phyloP scores from a whole-genome alignment of 2,113 vertebrate genomes.

The Passer montanus region DNA sequence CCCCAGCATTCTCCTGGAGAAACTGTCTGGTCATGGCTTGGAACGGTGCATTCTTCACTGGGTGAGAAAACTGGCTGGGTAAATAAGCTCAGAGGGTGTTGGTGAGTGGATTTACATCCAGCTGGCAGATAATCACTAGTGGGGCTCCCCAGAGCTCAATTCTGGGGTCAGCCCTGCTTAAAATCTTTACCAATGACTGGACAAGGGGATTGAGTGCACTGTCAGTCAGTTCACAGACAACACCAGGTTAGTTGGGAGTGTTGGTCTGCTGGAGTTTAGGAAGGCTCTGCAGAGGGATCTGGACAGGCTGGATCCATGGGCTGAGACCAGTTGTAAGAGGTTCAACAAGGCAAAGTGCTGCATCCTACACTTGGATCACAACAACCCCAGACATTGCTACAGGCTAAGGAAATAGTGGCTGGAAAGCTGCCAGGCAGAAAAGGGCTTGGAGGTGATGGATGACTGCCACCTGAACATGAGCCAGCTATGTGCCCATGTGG shows the following conservation, averaged over 20 bases:
- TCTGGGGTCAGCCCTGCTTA: neutral
- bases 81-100: too few relatives aligned
- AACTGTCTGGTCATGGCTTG: neutral
- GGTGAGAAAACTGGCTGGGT: neutral
- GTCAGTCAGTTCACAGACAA: fast-evolving
- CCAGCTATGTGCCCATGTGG: neutral
- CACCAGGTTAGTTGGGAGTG: neutral
- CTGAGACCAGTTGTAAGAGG: too few relatives aligned
- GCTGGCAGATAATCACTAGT: neutral
- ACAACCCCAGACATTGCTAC: neutral
- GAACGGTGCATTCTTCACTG: neutral
- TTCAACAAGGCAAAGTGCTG: neutral
- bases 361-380: neutral
- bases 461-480: neutral
- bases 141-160: neutral
- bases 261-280: neutral
- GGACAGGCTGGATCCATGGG: neutral
- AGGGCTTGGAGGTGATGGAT: fast-evolving
- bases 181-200: neutral
- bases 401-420: neutral
- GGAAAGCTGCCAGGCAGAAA: neutral
- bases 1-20: neutral
- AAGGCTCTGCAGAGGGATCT: neutral
- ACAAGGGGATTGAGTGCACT: neutral
- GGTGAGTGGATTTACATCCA: neutral